These are phyloP conservation scores for Epizoanthus illoricatus DNA, from an alignment of 92 coral and sea anemone genomes.

Conservation along the genomic window DNA sequence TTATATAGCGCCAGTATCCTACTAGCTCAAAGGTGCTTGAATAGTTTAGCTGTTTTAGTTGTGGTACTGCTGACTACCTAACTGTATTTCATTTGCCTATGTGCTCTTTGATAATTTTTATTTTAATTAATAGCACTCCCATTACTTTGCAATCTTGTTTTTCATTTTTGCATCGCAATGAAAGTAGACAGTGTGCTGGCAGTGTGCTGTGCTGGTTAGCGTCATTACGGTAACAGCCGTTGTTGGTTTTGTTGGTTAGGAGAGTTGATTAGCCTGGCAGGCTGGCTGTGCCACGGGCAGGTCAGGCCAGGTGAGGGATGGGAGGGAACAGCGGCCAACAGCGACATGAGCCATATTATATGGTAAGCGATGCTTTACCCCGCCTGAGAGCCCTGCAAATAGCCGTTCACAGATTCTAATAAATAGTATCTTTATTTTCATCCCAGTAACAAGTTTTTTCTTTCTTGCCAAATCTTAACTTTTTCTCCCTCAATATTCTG, in stretches of 20 bases:
- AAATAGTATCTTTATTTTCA: not conserved
- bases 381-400: not conserved
- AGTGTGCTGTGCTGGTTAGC: not conserved
- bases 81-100: no score
- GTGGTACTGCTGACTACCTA: no score
- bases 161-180: conserved; percentile 4
- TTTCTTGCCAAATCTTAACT: no score
- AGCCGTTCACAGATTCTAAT: not conserved
- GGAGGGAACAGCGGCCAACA: conserved; percentile 46
- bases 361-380: conserved; percentile 21
- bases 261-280: conserved; percentile 73
- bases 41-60: no score
- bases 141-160: no score
- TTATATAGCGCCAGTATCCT: no score
- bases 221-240: conserved; percentile 57
- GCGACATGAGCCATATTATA: not conserved
- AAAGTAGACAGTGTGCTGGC: not conserved
- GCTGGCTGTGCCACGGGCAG: conserved; percentile 32
- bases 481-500: no score
- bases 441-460: not conserved
- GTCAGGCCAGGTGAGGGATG: conserved; percentile 19
- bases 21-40: no score
- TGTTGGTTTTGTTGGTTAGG: conserved; percentile 92
- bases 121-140: no score
- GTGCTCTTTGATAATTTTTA: no score